phyloP scores from a whole-genome alignment of 2,797 vertebrate genomes.

The Apogon talboti region DNA sequence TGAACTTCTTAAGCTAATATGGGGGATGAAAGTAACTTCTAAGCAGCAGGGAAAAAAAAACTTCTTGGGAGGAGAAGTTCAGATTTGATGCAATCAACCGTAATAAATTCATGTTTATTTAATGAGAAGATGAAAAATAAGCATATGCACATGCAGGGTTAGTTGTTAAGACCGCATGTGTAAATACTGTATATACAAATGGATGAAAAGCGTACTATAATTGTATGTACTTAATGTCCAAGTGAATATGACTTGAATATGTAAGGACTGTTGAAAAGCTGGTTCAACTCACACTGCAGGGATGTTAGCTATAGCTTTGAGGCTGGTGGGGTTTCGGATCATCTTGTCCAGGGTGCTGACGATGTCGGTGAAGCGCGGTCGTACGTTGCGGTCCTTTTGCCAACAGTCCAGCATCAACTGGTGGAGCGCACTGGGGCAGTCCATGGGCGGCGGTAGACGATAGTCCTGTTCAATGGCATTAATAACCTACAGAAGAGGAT shows the following conservation, averaged over 20 bases:
- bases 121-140: conserved; percentile 42
- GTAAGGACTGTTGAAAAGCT: not conserved
- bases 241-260: not conserved
- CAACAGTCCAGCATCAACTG: conserved; percentile 99
- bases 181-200: conserved; percentile 31
- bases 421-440: conserved; percentile 96
- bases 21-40: not conserved
- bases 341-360: conserved; percentile 98
- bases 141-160: conserved; percentile 5
- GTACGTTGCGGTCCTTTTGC: conserved; percentile 98
- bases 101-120: conserved; percentile 65
- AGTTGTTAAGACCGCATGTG: conserved; percentile 16
- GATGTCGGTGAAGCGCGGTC: conserved; percentile 95
- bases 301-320: conserved; percentile 97
- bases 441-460: conserved; percentile 97
- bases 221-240: conserved; percentile 5
- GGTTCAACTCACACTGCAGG: conserved; percentile 92
- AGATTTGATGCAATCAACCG: conserved; percentile 64
- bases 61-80: conserved; percentile 31
- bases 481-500: conserved; percentile 87
- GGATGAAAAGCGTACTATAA: conserved; percentile 26
- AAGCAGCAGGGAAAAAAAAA: conserved; percentile 13
- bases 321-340: conserved; percentile 98
- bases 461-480: conserved; percentile 99
- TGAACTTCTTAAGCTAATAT: conserved; percentile 18